Evolutionary conservation across 2,113 vertebrate species (phyloP).

Genomic region (Oreochromis aureus): DNA sequence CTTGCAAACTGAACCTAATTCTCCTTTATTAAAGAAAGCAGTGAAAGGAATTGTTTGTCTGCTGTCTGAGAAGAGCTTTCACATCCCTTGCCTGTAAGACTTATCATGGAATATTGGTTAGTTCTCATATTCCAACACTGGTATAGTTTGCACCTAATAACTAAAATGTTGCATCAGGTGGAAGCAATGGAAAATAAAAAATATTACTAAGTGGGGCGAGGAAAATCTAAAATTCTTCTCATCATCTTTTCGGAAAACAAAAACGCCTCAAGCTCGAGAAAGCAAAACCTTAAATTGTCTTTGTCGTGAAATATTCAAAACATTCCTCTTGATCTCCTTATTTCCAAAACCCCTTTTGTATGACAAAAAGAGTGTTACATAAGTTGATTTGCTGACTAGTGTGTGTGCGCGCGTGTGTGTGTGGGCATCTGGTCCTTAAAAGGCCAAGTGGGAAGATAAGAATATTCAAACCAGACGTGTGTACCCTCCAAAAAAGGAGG

Average conservation of each 20-base stretch:
- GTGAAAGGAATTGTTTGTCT: background rate
- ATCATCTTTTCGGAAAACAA: background rate
- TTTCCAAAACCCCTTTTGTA: slow-evolving; percentile 18
- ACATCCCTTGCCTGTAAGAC: background rate
- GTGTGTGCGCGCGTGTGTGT: background rate
- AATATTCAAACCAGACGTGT: background rate
- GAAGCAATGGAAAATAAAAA: background rate
- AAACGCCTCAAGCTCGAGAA: background rate
- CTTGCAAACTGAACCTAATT: background rate
- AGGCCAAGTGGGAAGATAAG: slow-evolving; percentile 30
- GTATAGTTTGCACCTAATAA: slow-evolving; percentile 27
- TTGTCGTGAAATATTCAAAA: slow-evolving; percentile 45
- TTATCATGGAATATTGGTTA: background rate
- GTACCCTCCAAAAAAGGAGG: background rate
- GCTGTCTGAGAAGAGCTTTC: background rate
- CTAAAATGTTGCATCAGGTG: slow-evolving; percentile 51
- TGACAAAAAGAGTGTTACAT: slow-evolving; percentile 26
- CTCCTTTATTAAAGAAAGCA: background rate
- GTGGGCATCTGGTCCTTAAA: slow-evolving; percentile 9
- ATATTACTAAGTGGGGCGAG: background rate
- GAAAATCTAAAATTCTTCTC: slow-evolving; percentile 16
- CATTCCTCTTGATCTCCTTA: slow-evolving; percentile 25
- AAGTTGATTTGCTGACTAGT: slow-evolving; percentile 23
- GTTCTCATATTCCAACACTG: background rate
- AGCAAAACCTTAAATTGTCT: slow-evolving; percentile 9